A percentile compares a stretch with the other conserved stretches of the same genome.
Conservation (phyloP, 2,113 vertebrate species). For the Tricholaema leucomelas region DNA sequence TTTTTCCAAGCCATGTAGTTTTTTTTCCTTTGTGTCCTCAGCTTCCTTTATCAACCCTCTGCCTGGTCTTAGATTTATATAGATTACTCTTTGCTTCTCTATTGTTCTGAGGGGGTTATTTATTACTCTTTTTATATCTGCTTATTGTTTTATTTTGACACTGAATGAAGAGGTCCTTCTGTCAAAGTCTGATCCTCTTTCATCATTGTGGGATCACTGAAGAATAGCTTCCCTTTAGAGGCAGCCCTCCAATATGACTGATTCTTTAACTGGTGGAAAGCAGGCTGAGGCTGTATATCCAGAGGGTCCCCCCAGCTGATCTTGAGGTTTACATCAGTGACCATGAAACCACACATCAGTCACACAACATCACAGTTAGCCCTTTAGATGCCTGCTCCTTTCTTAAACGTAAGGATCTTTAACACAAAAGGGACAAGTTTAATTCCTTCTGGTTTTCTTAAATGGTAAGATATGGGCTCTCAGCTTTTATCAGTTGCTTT, state of each 20-base stretch:
- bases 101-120: background rate
- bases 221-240: background rate
- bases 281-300: background rate
- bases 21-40: background rate
- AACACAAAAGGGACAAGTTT: background rate
- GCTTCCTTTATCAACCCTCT: background rate
- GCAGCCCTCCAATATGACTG: background rate
- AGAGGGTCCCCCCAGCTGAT: background rate
- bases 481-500: slow-evolving; percentile 12
- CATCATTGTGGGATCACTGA: background rate
- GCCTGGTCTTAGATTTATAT: background rate
- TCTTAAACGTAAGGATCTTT: background rate
- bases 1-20: background rate
- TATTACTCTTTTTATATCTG: background rate
- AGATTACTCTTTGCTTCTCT: background rate
- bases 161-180: slow-evolving; percentile 37
- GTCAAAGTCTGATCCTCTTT: background rate
- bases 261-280: background rate
- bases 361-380: background rate
- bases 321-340: background rate
- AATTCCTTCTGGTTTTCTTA: background rate
- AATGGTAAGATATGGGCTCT: background rate
- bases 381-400: background rate
- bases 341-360: background rate
- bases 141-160: slow-evolving; percentile 39